A percentile compares a stretch with the other conserved stretches of the same genome.
These are phyloP conservation scores for Drosophila equinoxialis DNA, from an alignment of 1,140 invertebrate species.

Conservation along the genomic window DNA sequence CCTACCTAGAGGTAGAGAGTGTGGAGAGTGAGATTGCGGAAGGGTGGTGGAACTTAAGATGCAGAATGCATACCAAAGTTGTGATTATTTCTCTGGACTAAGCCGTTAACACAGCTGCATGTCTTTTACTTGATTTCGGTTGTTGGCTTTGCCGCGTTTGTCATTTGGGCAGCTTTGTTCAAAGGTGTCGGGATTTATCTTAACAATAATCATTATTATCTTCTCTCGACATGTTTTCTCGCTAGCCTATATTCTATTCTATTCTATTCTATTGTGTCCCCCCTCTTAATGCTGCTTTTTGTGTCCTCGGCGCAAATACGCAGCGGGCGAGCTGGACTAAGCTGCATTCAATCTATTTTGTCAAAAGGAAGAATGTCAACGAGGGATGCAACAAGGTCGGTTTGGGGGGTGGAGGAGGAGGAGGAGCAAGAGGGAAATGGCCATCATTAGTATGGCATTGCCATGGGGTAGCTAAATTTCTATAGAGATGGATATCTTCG, in stretches of 20 bases:
- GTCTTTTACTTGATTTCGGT: neutral
- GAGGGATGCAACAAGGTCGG: constrained; percentile 38
- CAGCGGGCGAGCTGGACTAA: constrained; percentile 71
- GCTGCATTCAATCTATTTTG: constrained; percentile 64
- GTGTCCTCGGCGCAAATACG: constrained; percentile 69
- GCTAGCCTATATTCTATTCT: neutral
- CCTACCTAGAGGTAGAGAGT: neutral
- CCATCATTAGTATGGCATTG: constrained; percentile 61
- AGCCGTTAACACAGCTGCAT: constrained; percentile 42
- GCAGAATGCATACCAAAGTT: constrained; percentile 29
- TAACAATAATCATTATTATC: constrained; percentile 77
- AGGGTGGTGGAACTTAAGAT: constrained; percentile 35
- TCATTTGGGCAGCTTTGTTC: constrained; percentile 78
- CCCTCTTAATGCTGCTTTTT: too few species aligned
- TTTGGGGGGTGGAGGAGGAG: too few species aligned
- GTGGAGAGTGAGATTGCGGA: neutral
- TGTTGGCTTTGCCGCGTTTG: constrained; percentile 48
- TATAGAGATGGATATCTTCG: constrained; percentile 66
- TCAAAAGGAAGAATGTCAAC: constrained; percentile 38
- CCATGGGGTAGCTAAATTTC: constrained; percentile 57
- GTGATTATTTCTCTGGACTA: constrained; percentile 20
- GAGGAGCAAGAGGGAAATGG: neutral
- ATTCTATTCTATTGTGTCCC: too few species aligned
- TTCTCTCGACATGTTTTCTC: constrained; percentile 44
- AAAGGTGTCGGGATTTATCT: constrained; percentile 79